phyloP scores from a whole-genome alignment of 2,888 invertebrate species.

The Labia minor region DNA sequence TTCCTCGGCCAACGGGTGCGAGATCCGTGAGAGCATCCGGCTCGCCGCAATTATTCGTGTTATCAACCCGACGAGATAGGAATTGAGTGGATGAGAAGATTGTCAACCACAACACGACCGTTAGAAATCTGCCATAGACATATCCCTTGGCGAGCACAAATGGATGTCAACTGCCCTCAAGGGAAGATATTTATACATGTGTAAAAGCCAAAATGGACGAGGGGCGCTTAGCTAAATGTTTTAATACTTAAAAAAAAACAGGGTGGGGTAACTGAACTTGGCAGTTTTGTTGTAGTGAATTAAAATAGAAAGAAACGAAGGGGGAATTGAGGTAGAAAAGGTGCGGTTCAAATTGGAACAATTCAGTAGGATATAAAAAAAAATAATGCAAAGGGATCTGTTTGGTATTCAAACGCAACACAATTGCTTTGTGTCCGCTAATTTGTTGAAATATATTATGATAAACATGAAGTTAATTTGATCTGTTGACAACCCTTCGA shows the following conservation, averaged over 20 bases:
- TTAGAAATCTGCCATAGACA: neutral
- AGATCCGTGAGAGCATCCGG: no score
- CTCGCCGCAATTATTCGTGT: neutral
- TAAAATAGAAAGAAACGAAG: neutral
- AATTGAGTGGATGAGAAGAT: neutral
- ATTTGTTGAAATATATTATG: no score
- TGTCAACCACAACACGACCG: slow-evolving; percentile 1
- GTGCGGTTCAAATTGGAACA: neutral
- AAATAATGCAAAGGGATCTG: no score
- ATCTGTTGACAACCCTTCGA: no score
- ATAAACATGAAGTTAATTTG: no score
- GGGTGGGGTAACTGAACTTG: neutral
- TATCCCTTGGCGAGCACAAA: no score
- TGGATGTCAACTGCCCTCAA: no score
- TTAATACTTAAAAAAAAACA: neutral
- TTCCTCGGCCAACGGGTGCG: no score
- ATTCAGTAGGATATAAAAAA: no score
- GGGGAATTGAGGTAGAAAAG: neutral
- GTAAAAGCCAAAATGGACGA: neutral
- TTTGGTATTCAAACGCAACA: no score
- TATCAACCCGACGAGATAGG: neutral
- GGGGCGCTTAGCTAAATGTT: slow-evolving; percentile 1
- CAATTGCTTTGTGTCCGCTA: no score
- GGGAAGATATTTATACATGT: neutral
- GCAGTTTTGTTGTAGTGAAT: neutral